These are phyloP conservation scores for Phasianus colchicus DNA, from an alignment of 2,113 vertebrate species.

Conservation along the genomic window DNA sequence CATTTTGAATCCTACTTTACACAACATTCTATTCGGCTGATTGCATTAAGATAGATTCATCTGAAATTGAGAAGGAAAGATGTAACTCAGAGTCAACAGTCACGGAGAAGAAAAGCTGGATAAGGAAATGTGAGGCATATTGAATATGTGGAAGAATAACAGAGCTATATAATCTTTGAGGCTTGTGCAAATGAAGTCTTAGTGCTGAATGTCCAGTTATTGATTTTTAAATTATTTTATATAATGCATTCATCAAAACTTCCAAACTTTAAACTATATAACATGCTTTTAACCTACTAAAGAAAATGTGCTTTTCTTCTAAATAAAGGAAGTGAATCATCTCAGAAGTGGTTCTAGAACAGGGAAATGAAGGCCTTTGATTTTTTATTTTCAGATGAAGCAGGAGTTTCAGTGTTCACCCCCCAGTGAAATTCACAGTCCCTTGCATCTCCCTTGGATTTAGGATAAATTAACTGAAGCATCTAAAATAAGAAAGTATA, in stretches of 20 bases:
- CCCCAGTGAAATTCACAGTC: neutral
- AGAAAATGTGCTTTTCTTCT: neutral
- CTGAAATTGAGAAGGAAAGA: neutral
- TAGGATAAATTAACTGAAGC: neutral
- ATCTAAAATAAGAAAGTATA: neutral
- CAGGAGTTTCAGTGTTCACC: neutral
- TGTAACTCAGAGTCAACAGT: neutral
- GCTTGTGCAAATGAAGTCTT: neutral
- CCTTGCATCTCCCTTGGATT: neutral
- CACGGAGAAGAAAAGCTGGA: neutral
- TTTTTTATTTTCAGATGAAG: neutral
- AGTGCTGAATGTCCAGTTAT: neutral
- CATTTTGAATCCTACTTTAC: neutral
- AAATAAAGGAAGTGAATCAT: neutral
- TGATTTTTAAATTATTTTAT: neutral
- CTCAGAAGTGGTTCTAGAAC: neutral
- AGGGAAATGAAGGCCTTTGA: neutral
- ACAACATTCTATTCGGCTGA: neutral
- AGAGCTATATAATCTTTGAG: neutral
- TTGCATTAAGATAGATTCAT: neutral
- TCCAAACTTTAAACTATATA: neutral
- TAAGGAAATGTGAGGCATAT: neutral
- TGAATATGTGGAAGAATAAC: neutral
- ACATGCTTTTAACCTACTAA: neutral
- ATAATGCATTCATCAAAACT: neutral